phyloP scores from a whole-genome alignment of 2,113 vertebrate species.

The Cepphus grylle region DNA sequence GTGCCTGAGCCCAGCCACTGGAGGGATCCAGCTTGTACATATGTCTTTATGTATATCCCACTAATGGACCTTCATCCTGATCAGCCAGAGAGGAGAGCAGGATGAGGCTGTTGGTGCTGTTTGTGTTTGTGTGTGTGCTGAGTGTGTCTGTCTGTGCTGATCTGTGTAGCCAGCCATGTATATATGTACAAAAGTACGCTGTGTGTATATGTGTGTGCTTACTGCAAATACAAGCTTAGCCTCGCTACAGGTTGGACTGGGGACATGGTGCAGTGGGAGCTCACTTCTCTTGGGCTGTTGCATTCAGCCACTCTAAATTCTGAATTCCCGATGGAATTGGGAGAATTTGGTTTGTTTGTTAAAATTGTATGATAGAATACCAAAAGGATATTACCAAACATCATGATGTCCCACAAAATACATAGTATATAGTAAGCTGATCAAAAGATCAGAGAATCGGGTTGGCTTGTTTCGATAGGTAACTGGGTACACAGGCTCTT shows the following conservation, averaged over 20 bases:
- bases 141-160: background rate
- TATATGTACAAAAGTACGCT: fast-evolving
- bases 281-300: background rate
- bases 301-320: background rate
- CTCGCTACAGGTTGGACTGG: background rate
- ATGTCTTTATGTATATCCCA: background rate
- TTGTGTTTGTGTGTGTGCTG: background rate
- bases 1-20: background rate
- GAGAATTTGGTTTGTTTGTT: background rate
- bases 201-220: fast-evolving
- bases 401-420: background rate
- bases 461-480: background rate
- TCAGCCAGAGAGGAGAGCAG: background rate
- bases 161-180: background rate
- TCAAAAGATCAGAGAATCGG: background rate
- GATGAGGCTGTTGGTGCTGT: background rate
- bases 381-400: background rate
- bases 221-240: background rate
- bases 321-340: background rate
- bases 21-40: background rate
- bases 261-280: fast-evolving
- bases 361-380: background rate
- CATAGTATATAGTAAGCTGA: background rate
- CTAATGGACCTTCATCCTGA: background rate
- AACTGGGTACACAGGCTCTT: background rate